Conservation (phyloP, 2,888 invertebrate species). For the Dromius quadrimaculatus region DNA sequence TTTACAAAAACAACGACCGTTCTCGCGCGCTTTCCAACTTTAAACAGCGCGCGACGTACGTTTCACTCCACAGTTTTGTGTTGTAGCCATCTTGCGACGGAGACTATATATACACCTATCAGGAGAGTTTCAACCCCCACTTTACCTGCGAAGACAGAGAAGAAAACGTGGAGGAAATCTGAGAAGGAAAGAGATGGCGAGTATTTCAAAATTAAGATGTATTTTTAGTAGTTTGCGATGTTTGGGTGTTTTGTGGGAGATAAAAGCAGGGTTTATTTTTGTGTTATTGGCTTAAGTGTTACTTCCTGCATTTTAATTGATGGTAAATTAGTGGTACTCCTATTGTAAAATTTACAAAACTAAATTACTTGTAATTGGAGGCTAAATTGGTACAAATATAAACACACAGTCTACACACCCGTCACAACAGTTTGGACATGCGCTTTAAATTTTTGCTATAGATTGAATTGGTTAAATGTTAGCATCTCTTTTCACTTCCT, state of each 20-base stretch:
- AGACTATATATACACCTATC: constrained; percentile 51
- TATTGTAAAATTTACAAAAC: too few species aligned
- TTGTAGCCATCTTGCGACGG: constrained; percentile 42
- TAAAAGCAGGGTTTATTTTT: not conserved
- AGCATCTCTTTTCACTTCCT: too few species aligned
- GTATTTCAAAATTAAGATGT: constrained; percentile 11
- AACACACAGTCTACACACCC: too few species aligned
- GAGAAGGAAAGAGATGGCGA: not conserved
- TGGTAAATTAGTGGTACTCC: too few species aligned
- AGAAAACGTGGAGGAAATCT: not conserved
- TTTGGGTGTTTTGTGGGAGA: not conserved
- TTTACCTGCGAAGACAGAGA: constrained; percentile 44
- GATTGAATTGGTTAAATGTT: too few species aligned
- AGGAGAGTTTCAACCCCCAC: constrained; percentile 48
- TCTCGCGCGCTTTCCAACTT: not conserved
- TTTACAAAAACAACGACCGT: constrained; percentile 14
- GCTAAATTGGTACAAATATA: too few species aligned
- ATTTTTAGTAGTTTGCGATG: constrained; percentile 13
- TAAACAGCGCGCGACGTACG: not conserved
- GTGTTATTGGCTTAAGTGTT: constrained; percentile 4
- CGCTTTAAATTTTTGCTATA: too few species aligned
- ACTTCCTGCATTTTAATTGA: constrained; percentile 11
- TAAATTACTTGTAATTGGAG: too few species aligned
- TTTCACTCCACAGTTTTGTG: not conserved
- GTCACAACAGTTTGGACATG: too few species aligned